A percentile compares a stretch with the other conserved stretches of the same genome.
phyloP scores from a whole-genome alignment of 2,888 invertebrate genomes.

The Pachymerium ferrugineum region DNA sequence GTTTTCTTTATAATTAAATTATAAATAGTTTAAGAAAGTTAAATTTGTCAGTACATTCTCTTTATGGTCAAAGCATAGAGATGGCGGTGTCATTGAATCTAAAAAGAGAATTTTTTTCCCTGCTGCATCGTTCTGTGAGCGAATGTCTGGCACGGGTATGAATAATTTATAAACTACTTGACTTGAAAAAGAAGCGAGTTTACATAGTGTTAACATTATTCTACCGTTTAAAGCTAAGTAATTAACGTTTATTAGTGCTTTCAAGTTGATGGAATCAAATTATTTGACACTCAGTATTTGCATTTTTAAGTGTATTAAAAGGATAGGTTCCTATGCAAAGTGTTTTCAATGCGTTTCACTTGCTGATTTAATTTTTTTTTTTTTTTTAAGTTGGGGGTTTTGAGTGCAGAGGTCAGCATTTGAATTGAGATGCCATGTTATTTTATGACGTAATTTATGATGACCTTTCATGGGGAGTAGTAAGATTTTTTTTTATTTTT shows the following conservation, averaged over 20 bases:
- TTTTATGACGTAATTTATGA: slow-evolving; percentile 16
- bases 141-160: background rate
- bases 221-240: background rate
- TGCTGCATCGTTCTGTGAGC: no score
- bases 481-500: no score
- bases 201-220: slow-evolving; percentile 14
- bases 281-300: background rate
- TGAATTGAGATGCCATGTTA: slow-evolving; percentile 9
- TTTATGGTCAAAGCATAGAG: background rate
- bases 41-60: background rate
- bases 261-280: background rate
- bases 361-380: no score
- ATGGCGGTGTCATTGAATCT: background rate
- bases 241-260: slow-evolving; percentile 1
- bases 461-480: no score
- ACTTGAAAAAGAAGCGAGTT: background rate
- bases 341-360: no score
- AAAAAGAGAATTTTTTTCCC: background rate
- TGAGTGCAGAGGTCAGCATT: background rate
- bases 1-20: background rate
- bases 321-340: background rate
- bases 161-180: slow-evolving; percentile 16
- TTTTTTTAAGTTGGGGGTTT: no score
- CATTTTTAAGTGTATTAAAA: background rate
- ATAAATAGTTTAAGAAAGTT: no score